Evolutionary conservation across 1,140 invertebrate species (phyloP).

Genomic region (Probaryconus sp.): DNA sequence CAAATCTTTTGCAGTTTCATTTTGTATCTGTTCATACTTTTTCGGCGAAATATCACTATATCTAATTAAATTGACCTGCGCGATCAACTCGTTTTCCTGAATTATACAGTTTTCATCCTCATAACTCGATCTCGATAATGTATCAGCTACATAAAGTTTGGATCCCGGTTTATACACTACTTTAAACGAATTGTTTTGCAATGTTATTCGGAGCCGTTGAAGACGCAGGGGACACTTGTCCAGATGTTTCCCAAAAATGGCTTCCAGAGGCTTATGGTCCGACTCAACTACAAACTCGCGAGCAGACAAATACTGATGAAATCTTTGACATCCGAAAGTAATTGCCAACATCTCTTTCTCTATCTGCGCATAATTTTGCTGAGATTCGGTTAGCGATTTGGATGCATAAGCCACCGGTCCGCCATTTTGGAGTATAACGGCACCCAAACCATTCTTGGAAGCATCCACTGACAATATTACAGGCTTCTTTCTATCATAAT

Average conservation of each 20-base stretch:
- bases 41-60: not conserved
- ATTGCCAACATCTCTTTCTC: constrained; percentile 76
- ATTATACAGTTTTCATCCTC: constrained; percentile 39
- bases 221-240: constrained; percentile 62
- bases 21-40: not conserved
- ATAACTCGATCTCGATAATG: constrained; percentile 59
- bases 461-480: constrained; percentile 62
- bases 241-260: constrained; percentile 60
- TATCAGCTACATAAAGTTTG: constrained; percentile 73
- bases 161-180: constrained; percentile 71
- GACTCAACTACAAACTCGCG: constrained; percentile 64
- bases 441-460: constrained; percentile 65
- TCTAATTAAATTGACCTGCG: constrained; percentile 14
- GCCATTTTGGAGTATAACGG: constrained; percentile 60
- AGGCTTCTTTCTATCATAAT: constrained; percentile 57
- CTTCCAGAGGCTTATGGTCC: constrained; percentile 71
- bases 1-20: constrained; percentile 1
- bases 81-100: constrained; percentile 12
- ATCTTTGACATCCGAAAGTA: constrained; percentile 63
- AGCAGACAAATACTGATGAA: constrained; percentile 70
- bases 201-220: constrained; percentile 65
- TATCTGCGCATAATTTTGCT: constrained; percentile 71
- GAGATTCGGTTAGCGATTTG: constrained; percentile 60
- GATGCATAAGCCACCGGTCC: constrained; percentile 67
- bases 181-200: constrained; percentile 64